Evolutionary conservation across 2,888 invertebrate genomes (phyloP), one percentile per base, ranked within the genome.

Genomic region (Andrena hattorfiana): DNA sequence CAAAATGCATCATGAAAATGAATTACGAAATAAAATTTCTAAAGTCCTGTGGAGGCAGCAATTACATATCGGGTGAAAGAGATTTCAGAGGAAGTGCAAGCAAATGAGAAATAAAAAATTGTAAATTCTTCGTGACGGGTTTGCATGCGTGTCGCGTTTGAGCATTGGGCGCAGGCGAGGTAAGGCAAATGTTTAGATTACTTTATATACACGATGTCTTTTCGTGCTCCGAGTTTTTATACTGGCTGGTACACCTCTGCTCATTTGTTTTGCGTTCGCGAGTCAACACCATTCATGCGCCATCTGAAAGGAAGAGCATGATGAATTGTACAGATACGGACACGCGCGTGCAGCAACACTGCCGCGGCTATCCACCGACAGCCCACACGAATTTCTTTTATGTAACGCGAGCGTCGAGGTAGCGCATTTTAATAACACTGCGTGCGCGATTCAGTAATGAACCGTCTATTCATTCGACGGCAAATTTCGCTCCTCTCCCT

Each of bases 381-480:
- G 56, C 56, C 64, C 42, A 26, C 42, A 48, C 68, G 63, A 71
- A 76, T 71, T 76, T 76, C 76, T 30, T 51, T 35, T 20, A 6
- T 13, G 32, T 23, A n/a, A 26, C 42, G 16, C 42, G 42, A 13
- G 42, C 56, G 56, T 4, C 4, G 23, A 56, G 56, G 56, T 56
- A 23, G 54, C 56, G 26, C 56, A 23, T 56, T 23, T 56, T 56
- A 56, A 59, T 74, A 74, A 67, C 74, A 67, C 67, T 59, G 59
- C 23, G 2, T 8, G n/a, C 51, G 1, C 63, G 74, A 56, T 56
- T 56, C 62, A 20, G 32, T 69, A 69, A 66, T 60, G 73, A 72
- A 66, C 77, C 73, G 72, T 20, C 77, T 72, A 73, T 77, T 77
- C 77, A 73, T 32, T 73, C 77, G 49, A 66, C 77, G 77, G 77